Conservation (phyloP, 2,797 vertebrate genomes). For the Acrossocheilus wenchowensis region DNA sequence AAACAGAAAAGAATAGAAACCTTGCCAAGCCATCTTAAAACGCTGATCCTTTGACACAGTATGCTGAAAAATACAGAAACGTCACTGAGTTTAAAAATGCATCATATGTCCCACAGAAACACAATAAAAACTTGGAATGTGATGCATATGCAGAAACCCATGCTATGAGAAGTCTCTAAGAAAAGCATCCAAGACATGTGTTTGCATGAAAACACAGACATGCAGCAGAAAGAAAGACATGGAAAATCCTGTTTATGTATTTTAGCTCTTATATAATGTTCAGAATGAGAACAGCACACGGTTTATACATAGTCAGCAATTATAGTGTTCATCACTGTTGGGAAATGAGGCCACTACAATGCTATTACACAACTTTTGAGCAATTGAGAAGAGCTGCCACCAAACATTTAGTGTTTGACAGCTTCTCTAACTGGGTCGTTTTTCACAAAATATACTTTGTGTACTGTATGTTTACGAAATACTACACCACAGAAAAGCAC, state of each 20-base stretch:
- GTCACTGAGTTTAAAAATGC: neutral
- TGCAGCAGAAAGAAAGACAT: neutral
- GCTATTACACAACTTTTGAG: neutral
- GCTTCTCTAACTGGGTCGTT: neutral
- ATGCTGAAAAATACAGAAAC: neutral
- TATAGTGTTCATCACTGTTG: neutral
- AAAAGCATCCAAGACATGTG: constrained; percentile 1
- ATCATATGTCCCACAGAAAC: neutral
- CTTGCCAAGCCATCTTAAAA: neutral
- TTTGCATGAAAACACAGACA: neutral
- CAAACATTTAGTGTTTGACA: neutral
- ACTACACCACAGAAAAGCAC: constrained; percentile 20
- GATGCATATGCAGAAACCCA: neutral
- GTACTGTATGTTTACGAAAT: constrained; percentile 8
- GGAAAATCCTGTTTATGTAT: neutral
- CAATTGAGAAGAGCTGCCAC: neutral
- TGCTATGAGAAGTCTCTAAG: neutral
- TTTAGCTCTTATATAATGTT: constrained; percentile 19
- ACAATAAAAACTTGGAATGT: neutral
- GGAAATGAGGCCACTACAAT: neutral
- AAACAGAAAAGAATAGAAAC: neutral
- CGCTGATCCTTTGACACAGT: neutral
- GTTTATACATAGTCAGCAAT: neutral
- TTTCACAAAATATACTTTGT: constrained; percentile 1
- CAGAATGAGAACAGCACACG: neutral